Base-by-base conservation (phyloP, 2,797 vertebrate genomes). In the Florisuga fusca region DNA sequence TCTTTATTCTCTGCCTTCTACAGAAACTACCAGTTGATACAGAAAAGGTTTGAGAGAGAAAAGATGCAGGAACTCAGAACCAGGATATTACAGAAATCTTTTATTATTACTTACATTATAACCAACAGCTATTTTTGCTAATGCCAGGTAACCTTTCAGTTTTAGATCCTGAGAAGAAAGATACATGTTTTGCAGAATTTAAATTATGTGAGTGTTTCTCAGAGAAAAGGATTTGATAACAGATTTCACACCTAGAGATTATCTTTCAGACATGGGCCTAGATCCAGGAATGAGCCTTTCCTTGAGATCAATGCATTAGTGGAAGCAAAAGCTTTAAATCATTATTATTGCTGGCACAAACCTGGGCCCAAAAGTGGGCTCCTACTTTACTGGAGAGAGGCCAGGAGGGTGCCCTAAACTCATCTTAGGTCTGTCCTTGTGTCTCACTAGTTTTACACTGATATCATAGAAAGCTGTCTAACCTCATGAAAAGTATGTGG, bases 401-500 rank as follows among this genome's bases (percentile, higher is more conserved):
- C 4, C 38, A 66, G 9, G 48, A n/a, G 26, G 48, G 48, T 85
- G 7, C 10, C 23, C 4, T 46, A 41, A 48, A 33, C 10, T 29
- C 31, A 48, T 2, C 2, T 51, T 51, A 46, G 8, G 2, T 59
- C 21, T 73, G 2, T 53, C 11, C 7, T 62, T 33, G 25, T 18
- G 3, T 43, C 48, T 55, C 31, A 22, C 2, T 33, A 25, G 4
- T 41, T 81, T 91, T 41, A 38, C 22, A n/a, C 19, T 73, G 46
- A 21, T 5, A 11, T 59, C 13, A 67, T 41, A 41, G 12, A 41
- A 41, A 41, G 38, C 38, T 41, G 13, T 41, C 38, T 76, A 13
- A 27, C 7, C 22, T 88, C 22, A 61, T 0, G 0, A 21, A 62
- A 75, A 68, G 9, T 18, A 22, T 5, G 5, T 36, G 15, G 41